Base-by-base conservation (phyloP, 2,888 invertebrate genomes). In the Phalera bucephala region DNA sequence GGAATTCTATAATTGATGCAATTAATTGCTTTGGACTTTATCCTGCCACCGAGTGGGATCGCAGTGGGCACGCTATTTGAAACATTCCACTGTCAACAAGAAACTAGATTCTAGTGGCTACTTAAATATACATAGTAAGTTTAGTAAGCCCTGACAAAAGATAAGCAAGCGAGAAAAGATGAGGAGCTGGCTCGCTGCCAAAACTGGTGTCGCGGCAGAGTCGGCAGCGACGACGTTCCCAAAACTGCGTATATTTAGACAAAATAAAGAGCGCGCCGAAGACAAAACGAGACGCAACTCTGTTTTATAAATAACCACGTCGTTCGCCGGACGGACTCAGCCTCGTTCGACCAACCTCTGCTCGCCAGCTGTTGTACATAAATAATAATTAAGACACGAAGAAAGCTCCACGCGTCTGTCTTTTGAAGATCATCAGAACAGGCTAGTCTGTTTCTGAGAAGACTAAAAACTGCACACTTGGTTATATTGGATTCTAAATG, bases 221-320 rank as follows among this genome's bases (percentile, higher is more conserved):
- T 71, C 77, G 79, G 76, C 77, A 71, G 71, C 80, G 80, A 66
- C 84, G 83, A 82, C 80, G 89, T 83, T 88, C 88, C 89, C 88
- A 87, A 89, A 89, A 88, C 88, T 87, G 83, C 86, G 88, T 89
- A 89, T 89, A 88, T 88, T 89, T 89, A 88, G 88, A 89, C 86
- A 88, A 89, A 89, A 89, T 89, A 88, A 89, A 89, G 88, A 89
- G 87, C 83, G 83, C 77, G 74, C 83, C 80, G 86, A 88, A 88
- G 87, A 89, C 89, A 88, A 88, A 88, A 87, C 87, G 88, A 87
- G 89, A 89, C 85, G 83, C 88, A 81, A 87, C 80, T 87, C 86
- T 83, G 87, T 83, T 88, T 88, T 88, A 87, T 86, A 88, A 89
- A 89, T 88, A 88, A 83, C 84, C 71, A 49, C 81, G 84, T 85